Percentiles rank a stretch among this genome's conserved stretches.
phyloP scores from a whole-genome alignment of 2,113 vertebrate genomes.

The Paratilapia polleni region DNA sequence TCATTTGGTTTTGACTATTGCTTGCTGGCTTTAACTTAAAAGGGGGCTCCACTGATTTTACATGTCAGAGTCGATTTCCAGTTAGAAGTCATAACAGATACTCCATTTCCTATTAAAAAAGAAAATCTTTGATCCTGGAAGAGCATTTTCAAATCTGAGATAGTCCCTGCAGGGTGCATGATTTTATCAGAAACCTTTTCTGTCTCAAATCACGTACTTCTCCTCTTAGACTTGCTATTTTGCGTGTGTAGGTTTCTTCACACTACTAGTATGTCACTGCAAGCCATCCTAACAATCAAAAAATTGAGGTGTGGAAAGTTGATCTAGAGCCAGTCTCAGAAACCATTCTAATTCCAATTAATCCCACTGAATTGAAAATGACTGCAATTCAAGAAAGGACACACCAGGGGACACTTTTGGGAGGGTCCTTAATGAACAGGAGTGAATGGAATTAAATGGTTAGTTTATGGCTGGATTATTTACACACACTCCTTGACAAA shows the following conservation, averaged over 20 bases:
- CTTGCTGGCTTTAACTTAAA: slow-evolving; percentile 23
- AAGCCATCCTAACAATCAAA: not conserved
- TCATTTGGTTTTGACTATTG: slow-evolving; percentile 1
- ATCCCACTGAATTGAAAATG: not conserved
- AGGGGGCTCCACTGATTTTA: not conserved
- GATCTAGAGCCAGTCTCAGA: not conserved
- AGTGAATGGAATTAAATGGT: too few species aligned
- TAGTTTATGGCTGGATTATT: too few species aligned
- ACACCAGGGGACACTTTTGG: not conserved
- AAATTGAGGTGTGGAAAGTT: not conserved
- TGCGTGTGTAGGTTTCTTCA: not conserved
- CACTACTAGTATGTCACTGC: not conserved
- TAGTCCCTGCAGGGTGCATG: not conserved
- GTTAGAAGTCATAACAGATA: not conserved
- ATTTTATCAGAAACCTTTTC: not conserved
- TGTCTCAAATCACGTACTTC: not conserved
- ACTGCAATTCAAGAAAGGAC: not conserved
- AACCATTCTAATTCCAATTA: not conserved
- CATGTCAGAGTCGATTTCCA: not conserved
- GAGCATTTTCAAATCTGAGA: slow-evolving; percentile 15
- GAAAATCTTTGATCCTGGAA: not conserved
- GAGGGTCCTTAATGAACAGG: too few species aligned
- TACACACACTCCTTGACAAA: too few species aligned
- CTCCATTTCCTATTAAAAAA: not conserved
- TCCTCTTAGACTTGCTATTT: not conserved